Evolutionary conservation across 1,140 invertebrate genomes (phyloP).

Genomic region (Neodiprion pinetum): DNA sequence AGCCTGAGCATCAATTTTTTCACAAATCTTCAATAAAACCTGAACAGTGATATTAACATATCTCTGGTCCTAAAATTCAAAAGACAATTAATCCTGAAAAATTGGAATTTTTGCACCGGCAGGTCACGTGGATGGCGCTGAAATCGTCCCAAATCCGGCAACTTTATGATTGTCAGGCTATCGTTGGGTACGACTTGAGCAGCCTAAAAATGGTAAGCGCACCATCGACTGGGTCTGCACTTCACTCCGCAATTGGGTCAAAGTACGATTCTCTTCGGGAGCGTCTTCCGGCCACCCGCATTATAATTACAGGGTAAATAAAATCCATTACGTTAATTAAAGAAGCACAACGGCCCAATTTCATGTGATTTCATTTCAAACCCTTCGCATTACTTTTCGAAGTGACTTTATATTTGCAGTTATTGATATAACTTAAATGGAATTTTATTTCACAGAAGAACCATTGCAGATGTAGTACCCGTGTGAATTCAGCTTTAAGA

Average conservation of each 20-base stretch:
- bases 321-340: background rate
- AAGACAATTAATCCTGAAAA: background rate
- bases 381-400: too few relatives aligned
- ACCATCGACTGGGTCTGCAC: background rate
- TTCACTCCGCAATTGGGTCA: background rate
- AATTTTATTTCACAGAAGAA: background rate
- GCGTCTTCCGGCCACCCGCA: background rate
- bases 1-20: too few relatives aligned
- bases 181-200: background rate
- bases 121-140: conserved; percentile 1
- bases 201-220: background rate
- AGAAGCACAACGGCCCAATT: too few relatives aligned
- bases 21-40: too few relatives aligned
- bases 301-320: conserved; percentile 11
- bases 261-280: background rate
- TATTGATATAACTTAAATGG: too few relatives aligned
- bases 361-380: too few relatives aligned
- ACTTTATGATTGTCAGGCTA: background rate
- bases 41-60: too few relatives aligned
- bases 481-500: background rate
- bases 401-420: too few relatives aligned
- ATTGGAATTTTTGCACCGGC: background rate
- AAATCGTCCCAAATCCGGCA: background rate
- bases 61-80: too few relatives aligned
- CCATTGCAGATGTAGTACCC: background rate